Evolutionary conservation across 30 jellyfish, hydroid and myxozoan genomes (phyloP).

Genomic region (Hydractinia symbiolongicarpus): DNA sequence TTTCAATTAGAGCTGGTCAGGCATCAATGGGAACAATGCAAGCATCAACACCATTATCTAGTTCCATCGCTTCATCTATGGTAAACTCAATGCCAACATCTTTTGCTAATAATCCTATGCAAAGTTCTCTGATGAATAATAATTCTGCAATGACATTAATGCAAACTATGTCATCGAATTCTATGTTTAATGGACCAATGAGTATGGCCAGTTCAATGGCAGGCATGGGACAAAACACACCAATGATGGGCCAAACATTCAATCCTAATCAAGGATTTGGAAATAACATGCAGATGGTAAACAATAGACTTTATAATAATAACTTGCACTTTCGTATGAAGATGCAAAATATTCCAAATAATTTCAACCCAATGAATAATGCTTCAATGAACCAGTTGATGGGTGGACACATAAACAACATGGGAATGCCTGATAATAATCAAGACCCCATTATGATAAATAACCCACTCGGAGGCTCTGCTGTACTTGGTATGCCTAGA

Average conservation of each 20-base stretch:
- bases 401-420: slow-evolving; percentile 6
- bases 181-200: slow-evolving; percentile 32
- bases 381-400: slow-evolving; percentile 20
- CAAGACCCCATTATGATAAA: slow-evolving; percentile 32
- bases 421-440: slow-evolving; percentile 28
- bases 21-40: slow-evolving; percentile 1
- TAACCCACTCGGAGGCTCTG: slow-evolving; percentile 23
- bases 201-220: slow-evolving; percentile 39
- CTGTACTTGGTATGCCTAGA: slow-evolving; percentile 11
- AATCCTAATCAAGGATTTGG: slow-evolving; percentile 38
- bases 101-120: slow-evolving; percentile 29
- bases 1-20: slow-evolving; percentile 12
- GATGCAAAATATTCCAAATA: slow-evolving; percentile 19
- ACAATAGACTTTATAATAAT: slow-evolving; percentile 23
- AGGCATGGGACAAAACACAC: slow-evolving; percentile 41
- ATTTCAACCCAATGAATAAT: slow-evolving; percentile 6
- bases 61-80: slow-evolving; percentile 20
- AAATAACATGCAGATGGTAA: slow-evolving; percentile 26
- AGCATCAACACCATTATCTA: slow-evolving; percentile 25
- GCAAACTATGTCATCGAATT: slow-evolving; percentile 25
- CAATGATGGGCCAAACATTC: slow-evolving; percentile 38
- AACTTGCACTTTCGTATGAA: slow-evolving; percentile 6
- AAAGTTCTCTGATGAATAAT: slow-evolving; percentile 27
- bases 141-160: slow-evolving; percentile 22
- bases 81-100: slow-evolving; percentile 22